These are phyloP conservation scores for Sebastes diploproa DNA, from an alignment of 2,797 vertebrate genomes.

Conservation along the genomic window DNA sequence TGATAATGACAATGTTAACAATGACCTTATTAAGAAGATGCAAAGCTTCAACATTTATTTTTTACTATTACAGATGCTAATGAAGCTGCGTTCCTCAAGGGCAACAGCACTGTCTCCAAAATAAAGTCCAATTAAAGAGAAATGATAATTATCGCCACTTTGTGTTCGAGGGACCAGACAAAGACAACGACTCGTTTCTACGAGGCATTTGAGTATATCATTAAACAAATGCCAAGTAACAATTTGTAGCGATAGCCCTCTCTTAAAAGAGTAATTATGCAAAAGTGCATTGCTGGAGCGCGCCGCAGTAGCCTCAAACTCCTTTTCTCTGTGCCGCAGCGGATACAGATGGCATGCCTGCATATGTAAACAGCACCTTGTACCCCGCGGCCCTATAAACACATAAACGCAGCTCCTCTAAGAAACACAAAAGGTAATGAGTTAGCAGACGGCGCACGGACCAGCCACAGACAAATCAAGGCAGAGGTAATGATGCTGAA, in stretches of 20 bases:
- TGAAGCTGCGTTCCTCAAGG: conserved; percentile 16
- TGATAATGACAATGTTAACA: conserved; percentile 33
- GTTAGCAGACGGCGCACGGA: conserved; percentile 31
- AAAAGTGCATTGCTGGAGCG: conserved; percentile 5
- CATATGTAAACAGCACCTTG: conserved; percentile 47
- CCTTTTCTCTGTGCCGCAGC: conserved; percentile 4
- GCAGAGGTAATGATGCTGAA: conserved; percentile 59
- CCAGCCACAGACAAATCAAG: conserved; percentile 44
- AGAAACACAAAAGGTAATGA: conserved; percentile 59
- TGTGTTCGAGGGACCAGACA: not conserved
- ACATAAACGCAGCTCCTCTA: conserved; percentile 47
- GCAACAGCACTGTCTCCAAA: not conserved
- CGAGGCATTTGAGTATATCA: not conserved
- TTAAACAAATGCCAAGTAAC: not conserved
- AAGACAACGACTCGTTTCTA: not conserved
- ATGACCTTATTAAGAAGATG: conserved; percentile 40
- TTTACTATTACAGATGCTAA: conserved; percentile 26
- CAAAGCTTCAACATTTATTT: conserved; percentile 25
- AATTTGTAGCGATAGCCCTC: conserved; percentile 7
- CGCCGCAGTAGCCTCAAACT: not conserved
- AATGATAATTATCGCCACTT: conserved; percentile 21
- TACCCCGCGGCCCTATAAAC: conserved; percentile 39
- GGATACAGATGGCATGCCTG: conserved; percentile 51
- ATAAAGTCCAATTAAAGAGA: conserved; percentile 29
- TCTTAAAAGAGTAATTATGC: conserved; percentile 30